Evolutionary conservation across 2,888 invertebrate genomes (phyloP), one percentile per base, ranked within the genome.

Genomic region (Lasioglossum malachurum): DNA sequence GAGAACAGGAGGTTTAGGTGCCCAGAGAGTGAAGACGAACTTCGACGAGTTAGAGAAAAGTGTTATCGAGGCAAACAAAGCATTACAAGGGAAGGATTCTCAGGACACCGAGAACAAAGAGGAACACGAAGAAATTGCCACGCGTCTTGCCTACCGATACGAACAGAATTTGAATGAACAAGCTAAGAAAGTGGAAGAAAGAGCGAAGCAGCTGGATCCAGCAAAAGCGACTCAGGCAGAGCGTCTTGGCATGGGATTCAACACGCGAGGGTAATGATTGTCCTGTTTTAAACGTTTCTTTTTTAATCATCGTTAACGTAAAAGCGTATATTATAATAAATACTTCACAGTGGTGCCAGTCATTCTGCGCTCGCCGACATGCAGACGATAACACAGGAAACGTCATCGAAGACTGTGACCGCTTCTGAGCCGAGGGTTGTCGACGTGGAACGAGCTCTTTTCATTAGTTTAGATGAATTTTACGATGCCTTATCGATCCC

Each of bases 1-100:
- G 89, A 99, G 98, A 94, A 80, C 92, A 53, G 97, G 98, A 67
- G 98, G 98, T 0, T 96, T 99, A 79, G 99, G 99, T 76, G 99
- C 99, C 27, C 99, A 98, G 77, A 98, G 98, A 95, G 98, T 99
- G 44, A 98, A 98, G 93, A 97, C 98, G 5, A 98, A 99, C 96
- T 99, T 99, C 95, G 98, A 98, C 31, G 99, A 99, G 94, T 97
- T 99, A 86, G 99, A 99, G 95, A 97, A 97, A 89, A 98, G 98
- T 93, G 99, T 99, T 10, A 97, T 97, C 92, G 96, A 98, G 95
- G 97, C 98, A 4, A 98, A 87, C 35, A 86, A 92, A 84, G 87
- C 93, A 90, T 74, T 81, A 0, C 87, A 92, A 83, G 95, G 95
- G 72, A 95, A 96, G 82, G 94, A 94, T 31, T 94, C 93, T 0